Conservation (phyloP, 2,797 vertebrate genomes). For the Distichodus sexfasciatus region DNA sequence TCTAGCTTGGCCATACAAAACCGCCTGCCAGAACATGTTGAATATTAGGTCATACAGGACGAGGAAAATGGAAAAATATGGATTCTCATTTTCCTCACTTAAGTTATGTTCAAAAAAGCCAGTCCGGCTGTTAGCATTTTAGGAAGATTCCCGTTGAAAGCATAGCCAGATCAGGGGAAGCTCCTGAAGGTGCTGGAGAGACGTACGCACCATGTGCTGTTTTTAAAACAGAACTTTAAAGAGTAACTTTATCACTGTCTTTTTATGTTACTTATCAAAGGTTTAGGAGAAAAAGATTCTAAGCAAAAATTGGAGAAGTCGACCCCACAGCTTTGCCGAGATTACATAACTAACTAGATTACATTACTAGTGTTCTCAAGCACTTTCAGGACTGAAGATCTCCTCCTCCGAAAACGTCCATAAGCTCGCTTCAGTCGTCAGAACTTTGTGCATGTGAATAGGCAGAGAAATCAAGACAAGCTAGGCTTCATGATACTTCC, state of each 20-base stretch:
- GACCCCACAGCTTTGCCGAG: no score
- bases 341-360: no score
- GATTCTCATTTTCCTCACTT: background rate
- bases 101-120: background rate
- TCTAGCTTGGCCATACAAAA: no score
- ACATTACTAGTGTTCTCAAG: no score
- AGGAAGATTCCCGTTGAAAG: background rate
- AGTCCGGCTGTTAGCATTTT: slow-evolving; percentile 31
- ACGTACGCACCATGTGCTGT: background rate
- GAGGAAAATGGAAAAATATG: no score
- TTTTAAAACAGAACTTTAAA: background rate
- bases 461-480: slow-evolving; percentile 48
- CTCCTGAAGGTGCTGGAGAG: slow-evolving; percentile 34
- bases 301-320: no score
- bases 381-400: slow-evolving; percentile 43
- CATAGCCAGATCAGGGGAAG: background rate
- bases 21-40: no score
- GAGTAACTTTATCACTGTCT: no score
- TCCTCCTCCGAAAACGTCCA: slow-evolving; percentile 28
- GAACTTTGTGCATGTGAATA: slow-evolving; percentile 42
- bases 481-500: slow-evolving; percentile 50
- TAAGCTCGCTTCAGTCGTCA: slow-evolving; percentile 30
- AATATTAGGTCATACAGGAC: no score
- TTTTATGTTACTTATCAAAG: no score
- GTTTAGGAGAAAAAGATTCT: no score